A percentile compares a stretch with the other conserved stretches of the same genome.
Evolutionary conservation across 1,140 invertebrate species (phyloP).

Genomic region (Melanaphis sacchari): DNA sequence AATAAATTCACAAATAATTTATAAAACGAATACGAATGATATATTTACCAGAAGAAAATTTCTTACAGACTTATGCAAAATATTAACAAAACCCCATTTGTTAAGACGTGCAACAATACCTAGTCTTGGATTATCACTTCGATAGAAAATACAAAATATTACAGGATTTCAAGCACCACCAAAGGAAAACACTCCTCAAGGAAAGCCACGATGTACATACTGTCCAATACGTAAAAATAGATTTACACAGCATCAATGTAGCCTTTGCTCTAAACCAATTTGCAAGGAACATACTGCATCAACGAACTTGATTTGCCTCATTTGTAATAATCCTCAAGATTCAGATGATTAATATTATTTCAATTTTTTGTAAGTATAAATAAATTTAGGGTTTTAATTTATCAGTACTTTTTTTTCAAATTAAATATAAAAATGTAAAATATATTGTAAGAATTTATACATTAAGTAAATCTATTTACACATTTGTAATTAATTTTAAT

Average conservation of each 20-base stretch:
- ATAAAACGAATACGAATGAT: conserved; percentile 33
- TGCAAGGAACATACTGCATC: conserved; percentile 41
- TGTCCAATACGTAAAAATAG: conserved; percentile 56
- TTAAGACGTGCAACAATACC: conserved; percentile 26
- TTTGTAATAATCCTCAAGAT: conserved; percentile 10
- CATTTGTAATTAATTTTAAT: no score
- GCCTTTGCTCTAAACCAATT: conserved; percentile 33
- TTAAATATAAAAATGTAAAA: neutral
- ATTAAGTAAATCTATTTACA: no score
- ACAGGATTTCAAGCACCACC: neutral
- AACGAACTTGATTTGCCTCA: neutral
- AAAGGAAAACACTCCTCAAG: neutral
- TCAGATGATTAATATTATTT: conserved; percentile 2
- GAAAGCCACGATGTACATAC: conserved; percentile 30
- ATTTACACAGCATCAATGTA: conserved; percentile 42
- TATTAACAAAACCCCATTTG: conserved; percentile 36
- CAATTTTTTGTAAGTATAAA: neutral
- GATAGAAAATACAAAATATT: conserved; percentile 36
- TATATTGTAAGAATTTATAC: no score
- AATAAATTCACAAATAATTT: conserved; percentile 47
- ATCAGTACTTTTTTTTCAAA: neutral
- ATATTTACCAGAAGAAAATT: neutral
- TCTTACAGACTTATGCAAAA: neutral
- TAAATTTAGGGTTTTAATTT: neutral
- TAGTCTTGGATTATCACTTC: conserved; percentile 1